Conservation (phyloP, 2,888 invertebrate species). For the Druceiella hillmani region DNA sequence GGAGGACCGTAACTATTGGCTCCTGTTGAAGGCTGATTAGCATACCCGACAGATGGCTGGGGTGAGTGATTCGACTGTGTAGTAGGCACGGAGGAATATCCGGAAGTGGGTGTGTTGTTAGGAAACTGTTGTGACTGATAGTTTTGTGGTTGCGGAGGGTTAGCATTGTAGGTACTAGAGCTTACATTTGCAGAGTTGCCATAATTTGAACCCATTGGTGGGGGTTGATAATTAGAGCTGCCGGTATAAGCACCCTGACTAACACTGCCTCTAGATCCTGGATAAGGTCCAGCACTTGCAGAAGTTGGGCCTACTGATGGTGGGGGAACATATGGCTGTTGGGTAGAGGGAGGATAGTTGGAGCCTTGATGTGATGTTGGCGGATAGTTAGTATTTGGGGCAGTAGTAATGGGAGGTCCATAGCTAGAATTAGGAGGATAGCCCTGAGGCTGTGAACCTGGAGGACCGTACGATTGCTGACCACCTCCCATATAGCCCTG, state of each 20-base stretch:
- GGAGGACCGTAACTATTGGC: constrained; percentile 60
- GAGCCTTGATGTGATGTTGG: constrained; percentile 38
- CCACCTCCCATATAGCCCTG: constrained; percentile 61
- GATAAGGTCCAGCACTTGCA: constrained; percentile 41
- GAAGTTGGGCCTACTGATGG: constrained; percentile 42
- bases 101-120: constrained; percentile 47
- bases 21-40: constrained; percentile 51
- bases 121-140: constrained; percentile 49
- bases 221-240: constrained; percentile 45
- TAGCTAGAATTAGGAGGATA: constrained; percentile 60
- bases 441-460: constrained; percentile 62
- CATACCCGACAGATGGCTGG: constrained; percentile 51
- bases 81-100: constrained; percentile 49
- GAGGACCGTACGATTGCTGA: constrained; percentile 58
- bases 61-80: constrained; percentile 51
- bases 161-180: constrained; percentile 45
- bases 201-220: constrained; percentile 41
- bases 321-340: constrained; percentile 48
- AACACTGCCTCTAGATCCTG: constrained; percentile 34
- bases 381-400: constrained; percentile 52
- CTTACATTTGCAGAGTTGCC: constrained; percentile 43
- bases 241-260: constrained; percentile 44
- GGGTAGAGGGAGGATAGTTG: constrained; percentile 41
- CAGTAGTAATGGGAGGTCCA: constrained; percentile 56
- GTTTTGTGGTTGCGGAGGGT: constrained; percentile 43